A percentile compares a stretch with the other conserved stretches of the same genome.
phyloP scores from a whole-genome alignment of 2,888 invertebrate species.

The Mactromeris polynyma region DNA sequence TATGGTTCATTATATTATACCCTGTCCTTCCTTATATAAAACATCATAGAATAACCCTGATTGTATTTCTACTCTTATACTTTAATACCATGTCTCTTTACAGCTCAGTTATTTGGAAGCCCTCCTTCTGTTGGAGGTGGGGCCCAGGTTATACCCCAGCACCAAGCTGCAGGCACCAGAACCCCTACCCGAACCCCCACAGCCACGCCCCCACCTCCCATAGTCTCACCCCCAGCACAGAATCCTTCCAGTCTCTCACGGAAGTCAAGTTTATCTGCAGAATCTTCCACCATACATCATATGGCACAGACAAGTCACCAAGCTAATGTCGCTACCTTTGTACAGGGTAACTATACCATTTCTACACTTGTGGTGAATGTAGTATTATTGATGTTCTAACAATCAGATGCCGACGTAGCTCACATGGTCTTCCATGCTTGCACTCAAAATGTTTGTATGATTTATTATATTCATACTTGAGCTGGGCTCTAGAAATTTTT shows the following conservation, averaged over 20 bases:
- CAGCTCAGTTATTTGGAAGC: conserved; percentile 67
- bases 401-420: too few relatives aligned
- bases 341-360: conserved; percentile 62
- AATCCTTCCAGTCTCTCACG: conserved; percentile 39
- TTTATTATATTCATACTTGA: too few relatives aligned
- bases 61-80: too few relatives aligned
- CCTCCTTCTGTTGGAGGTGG: conserved; percentile 48
- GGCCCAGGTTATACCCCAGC: conserved; percentile 49
- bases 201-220: conserved; percentile 66
- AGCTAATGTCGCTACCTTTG: conserved; percentile 61
- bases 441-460: too few relatives aligned
- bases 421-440: too few relatives aligned
- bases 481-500: too few relatives aligned
- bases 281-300: conserved; percentile 68
- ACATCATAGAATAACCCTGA: too few relatives aligned
- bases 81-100: not conserved
- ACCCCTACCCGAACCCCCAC: conserved; percentile 66
- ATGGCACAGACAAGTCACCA: conserved; percentile 70
- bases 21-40: too few relatives aligned
- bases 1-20: too few relatives aligned
- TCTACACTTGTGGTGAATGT: too few relatives aligned
- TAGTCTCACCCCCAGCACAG: conserved; percentile 61
- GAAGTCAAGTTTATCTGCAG: conserved; percentile 50
- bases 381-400: too few relatives aligned
- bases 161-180: conserved; percentile 37